phyloP scores from a whole-genome alignment of 2,113 vertebrate species.

The Nesoenas mayeri region DNA sequence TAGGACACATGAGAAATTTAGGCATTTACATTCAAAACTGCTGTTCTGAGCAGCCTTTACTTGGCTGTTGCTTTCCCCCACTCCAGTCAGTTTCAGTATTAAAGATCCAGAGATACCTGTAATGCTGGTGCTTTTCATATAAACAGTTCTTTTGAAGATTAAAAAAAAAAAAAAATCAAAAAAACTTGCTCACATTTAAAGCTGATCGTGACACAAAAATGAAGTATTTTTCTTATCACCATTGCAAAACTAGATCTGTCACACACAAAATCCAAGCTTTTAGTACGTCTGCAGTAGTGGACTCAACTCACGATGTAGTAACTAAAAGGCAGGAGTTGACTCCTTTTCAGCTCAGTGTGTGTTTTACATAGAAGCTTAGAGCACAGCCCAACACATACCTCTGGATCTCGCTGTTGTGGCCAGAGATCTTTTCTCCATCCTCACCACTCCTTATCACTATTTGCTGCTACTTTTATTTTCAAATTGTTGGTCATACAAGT shows the following conservation, averaged over 20 bases:
- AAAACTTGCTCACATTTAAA: neutral
- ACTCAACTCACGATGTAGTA: neutral
- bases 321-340: neutral
- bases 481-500: neutral
- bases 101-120: neutral
- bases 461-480: neutral
- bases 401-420: neutral
- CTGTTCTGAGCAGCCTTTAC: neutral
- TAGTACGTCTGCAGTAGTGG: neutral
- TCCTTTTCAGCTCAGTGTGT: neutral
- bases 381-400: rapidly evolving
- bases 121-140: neutral
- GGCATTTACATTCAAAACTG: neutral
- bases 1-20: neutral
- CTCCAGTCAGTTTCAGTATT: neutral
- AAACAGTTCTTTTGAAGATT: neutral
- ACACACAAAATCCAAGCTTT: neutral
- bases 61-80: neutral
- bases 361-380: neutral
- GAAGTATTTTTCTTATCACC: neutral
- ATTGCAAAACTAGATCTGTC: neutral
- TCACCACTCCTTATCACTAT: neutral
- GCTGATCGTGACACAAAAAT: neutral
- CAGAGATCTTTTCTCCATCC: neutral
- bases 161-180: neutral